Percentiles rank a stretch among this genome's conserved stretches.
phyloP scores from a whole-genome alignment of 2,113 vertebrate genomes.

The Tichodroma muraria region DNA sequence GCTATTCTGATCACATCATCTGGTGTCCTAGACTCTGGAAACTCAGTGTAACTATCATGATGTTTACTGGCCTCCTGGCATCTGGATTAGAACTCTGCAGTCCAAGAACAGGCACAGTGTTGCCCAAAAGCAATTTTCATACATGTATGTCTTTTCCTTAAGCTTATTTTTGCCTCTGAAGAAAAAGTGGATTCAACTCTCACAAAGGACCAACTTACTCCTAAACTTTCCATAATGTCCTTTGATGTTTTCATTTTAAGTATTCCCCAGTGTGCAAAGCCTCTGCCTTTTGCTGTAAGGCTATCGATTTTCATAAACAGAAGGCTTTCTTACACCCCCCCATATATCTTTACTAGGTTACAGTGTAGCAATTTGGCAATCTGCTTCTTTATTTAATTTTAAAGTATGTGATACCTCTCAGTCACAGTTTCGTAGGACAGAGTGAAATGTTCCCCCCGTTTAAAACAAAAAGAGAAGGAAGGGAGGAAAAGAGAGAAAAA shows the following conservation, averaged over 20 bases:
- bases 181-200: not conserved
- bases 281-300: not conserved
- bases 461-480: not conserved
- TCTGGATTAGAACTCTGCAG: constrained; percentile 20
- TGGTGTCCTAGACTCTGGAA: constrained; percentile 10
- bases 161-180: constrained; percentile 14
- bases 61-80: constrained; percentile 29
- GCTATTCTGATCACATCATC: not conserved
- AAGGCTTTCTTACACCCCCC: not conserved
- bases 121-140: not conserved
- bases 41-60: not conserved
- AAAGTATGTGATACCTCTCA: not conserved
- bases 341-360: not conserved
- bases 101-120: not conserved
- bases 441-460: not conserved
- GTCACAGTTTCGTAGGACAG: not conserved
- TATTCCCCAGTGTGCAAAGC: not conserved
- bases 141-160: not conserved
- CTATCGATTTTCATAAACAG: constrained; percentile 3
- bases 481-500: too few relatives aligned
- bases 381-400: not conserved
- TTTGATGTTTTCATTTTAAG: not conserved
- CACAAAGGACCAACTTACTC: not conserved
- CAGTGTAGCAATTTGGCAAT: not conserved
- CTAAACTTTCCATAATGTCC: not conserved